Conservation (phyloP, 2,113 vertebrate genomes). For the Gymnarchus niloticus region DNA sequence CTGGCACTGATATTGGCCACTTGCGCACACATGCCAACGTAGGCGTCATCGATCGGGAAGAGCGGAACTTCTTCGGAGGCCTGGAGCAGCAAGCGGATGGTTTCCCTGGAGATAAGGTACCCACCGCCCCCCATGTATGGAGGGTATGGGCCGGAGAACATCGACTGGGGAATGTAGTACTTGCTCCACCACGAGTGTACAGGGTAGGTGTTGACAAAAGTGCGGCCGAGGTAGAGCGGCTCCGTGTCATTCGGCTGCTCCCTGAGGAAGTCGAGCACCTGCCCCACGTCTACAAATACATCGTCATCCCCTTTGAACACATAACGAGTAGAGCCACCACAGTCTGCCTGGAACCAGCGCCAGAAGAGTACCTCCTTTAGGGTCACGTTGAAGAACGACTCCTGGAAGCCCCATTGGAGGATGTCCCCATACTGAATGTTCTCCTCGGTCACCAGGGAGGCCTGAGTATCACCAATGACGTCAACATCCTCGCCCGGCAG, state of each 20-base stretch:
- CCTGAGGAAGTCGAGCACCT: slow-evolving; percentile 8
- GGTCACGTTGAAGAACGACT: slow-evolving; percentile 39
- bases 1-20: slow-evolving; percentile 10
- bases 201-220: slow-evolving; percentile 16
- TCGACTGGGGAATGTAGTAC: slow-evolving; percentile 29
- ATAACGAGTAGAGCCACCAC: neutral
- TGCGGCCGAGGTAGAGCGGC: slow-evolving; percentile 26
- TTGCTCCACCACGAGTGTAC: slow-evolving; percentile 24
- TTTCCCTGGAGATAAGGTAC: slow-evolving; percentile 30
- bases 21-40: slow-evolving; percentile 33
- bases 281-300: slow-evolving; percentile 30
- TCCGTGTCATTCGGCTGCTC: neutral
- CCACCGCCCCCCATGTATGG: slow-evolving; percentile 31
- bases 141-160: slow-evolving; percentile 28
- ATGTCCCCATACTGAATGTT: slow-evolving; percentile 21
- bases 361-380: slow-evolving; percentile 37
- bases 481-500: neutral
- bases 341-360: slow-evolving; percentile 27
- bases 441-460: slow-evolving; percentile 18
- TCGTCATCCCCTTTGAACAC: slow-evolving; percentile 33
- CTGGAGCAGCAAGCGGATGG: slow-evolving; percentile 13
- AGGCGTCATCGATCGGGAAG: slow-evolving; percentile 36
- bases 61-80: slow-evolving; percentile 21
- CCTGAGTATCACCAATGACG: neutral
- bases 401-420: slow-evolving; percentile 32